These are phyloP conservation scores for Stegophylla sp. DNA, from an alignment of 2,888 invertebrate species.

Conservation along the genomic window DNA sequence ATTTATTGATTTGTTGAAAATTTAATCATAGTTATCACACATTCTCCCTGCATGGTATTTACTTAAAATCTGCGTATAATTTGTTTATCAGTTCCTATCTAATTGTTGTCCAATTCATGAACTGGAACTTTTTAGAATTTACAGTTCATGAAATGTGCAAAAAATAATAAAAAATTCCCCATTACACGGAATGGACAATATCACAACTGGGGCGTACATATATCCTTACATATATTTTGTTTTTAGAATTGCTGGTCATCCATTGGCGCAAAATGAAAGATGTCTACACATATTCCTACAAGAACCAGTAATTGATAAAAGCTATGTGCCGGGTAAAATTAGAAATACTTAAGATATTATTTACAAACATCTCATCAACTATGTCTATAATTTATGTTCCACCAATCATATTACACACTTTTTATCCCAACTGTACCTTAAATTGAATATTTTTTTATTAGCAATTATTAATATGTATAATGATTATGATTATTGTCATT, in stretches of 20 bases:
- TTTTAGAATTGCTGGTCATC: slow-evolving; percentile 93
- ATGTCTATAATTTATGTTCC: slow-evolving; percentile 34
- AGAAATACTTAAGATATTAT: slow-evolving; percentile 79
- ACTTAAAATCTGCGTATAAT: too few species aligned
- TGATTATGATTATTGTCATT: slow-evolving; percentile 24
- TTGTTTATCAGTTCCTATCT: too few species aligned
- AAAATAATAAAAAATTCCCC: too few species aligned
- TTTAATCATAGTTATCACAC: too few species aligned
- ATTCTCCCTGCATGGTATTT: too few species aligned
- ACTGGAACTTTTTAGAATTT: too few species aligned
- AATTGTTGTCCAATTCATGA: too few species aligned
- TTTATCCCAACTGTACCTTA: slow-evolving; percentile 32
- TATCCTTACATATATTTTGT: slow-evolving; percentile 25
- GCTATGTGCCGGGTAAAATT: slow-evolving; percentile 99
- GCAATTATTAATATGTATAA: slow-evolving; percentile 35
- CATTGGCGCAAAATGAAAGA: slow-evolving; percentile 96
- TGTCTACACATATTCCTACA: slow-evolving; percentile 99
- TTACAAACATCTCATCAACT: slow-evolving; percentile 18
- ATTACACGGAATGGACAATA: too few species aligned
- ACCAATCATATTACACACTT: slow-evolving; percentile 24
- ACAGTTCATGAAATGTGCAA: too few species aligned
- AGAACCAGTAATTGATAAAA: slow-evolving; percentile 96
- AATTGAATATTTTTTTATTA: slow-evolving; percentile 4
- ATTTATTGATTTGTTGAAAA: too few species aligned
- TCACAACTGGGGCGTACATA: too few species aligned